Conservation (phyloP, 2,888 invertebrate genomes). For the Agonum fuliginosum region DNA sequence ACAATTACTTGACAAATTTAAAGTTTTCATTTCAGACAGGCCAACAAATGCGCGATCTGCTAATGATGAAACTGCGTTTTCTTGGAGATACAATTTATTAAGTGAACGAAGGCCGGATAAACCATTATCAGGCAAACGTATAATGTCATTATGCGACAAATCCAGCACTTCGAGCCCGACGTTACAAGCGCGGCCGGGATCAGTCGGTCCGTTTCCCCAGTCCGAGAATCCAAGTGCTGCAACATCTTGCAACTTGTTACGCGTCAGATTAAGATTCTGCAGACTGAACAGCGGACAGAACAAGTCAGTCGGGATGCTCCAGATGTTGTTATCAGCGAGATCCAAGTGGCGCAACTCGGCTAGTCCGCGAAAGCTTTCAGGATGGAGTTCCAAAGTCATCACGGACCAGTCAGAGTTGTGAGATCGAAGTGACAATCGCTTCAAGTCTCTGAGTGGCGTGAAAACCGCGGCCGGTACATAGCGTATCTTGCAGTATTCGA, state of each 20-base stretch:
- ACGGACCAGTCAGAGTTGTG: slow-evolving; percentile 88
- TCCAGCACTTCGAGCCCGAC: slow-evolving; percentile 82
- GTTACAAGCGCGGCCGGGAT: slow-evolving; percentile 79
- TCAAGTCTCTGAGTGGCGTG: slow-evolving; percentile 80
- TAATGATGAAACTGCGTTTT: slow-evolving; percentile 84
- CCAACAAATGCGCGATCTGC: slow-evolving; percentile 85
- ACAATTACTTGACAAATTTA: slow-evolving; percentile 88
- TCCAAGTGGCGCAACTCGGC: slow-evolving; percentile 81
- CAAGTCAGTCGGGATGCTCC: slow-evolving; percentile 83
- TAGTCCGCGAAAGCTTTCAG: slow-evolving; percentile 82
- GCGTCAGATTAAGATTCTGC: slow-evolving; percentile 82
- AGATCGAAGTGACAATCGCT: slow-evolving; percentile 81
- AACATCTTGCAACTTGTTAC: slow-evolving; percentile 86
- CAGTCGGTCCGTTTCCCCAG: slow-evolving; percentile 81
- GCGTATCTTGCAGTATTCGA: slow-evolving; percentile 87
- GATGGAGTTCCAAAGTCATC: slow-evolving; percentile 84
- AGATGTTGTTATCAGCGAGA: slow-evolving; percentile 85
- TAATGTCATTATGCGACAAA: slow-evolving; percentile 84
- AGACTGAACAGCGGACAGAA: slow-evolving; percentile 84
- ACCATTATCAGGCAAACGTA: slow-evolving; percentile 81
- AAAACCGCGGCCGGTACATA: slow-evolving; percentile 83
- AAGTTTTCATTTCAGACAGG: slow-evolving; percentile 79
- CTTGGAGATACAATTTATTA: slow-evolving; percentile 82
- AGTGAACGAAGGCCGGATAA: slow-evolving; percentile 82
- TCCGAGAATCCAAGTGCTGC: slow-evolving; percentile 85